Evolutionary conservation across 1,140 invertebrate species (phyloP).

Genomic region (Dendrolimus kikuchii): DNA sequence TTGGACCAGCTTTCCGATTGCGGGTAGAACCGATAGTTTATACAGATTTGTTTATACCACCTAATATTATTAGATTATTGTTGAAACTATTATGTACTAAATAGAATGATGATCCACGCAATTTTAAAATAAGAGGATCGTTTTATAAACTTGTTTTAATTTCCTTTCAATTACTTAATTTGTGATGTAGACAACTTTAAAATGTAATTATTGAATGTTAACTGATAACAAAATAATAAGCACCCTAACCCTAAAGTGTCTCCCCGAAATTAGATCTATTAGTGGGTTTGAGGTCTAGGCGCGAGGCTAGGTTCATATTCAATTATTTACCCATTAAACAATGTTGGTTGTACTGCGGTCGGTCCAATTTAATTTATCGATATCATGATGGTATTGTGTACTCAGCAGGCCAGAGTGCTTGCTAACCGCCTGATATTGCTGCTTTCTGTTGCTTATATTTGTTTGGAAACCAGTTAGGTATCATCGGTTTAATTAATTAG

Average conservation of each 20-base stretch:
- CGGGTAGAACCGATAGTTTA: too few relatives aligned
- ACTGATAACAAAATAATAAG: background rate
- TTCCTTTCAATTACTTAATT: too few relatives aligned
- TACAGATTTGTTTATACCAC: too few relatives aligned
- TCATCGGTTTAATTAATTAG: constrained; percentile 21
- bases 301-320: constrained; percentile 28
- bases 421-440: constrained; percentile 7
- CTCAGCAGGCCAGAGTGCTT: constrained; percentile 12
- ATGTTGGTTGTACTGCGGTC: constrained; percentile 26
- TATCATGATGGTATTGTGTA: constrained; percentile 23
- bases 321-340: constrained; percentile 51
- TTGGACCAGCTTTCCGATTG: too few relatives aligned
- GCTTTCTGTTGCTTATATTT: constrained; percentile 18
- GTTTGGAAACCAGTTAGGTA: constrained; percentile 14
- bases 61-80: too few relatives aligned
- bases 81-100: too few relatives aligned
- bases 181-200: too few relatives aligned
- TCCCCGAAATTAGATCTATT: constrained; percentile 38
- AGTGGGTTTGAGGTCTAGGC: constrained; percentile 20
- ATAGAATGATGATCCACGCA: too few relatives aligned
- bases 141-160: too few relatives aligned
- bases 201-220: too few relatives aligned
- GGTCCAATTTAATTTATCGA: constrained; percentile 57
- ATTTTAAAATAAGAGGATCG: too few relatives aligned
- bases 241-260: background rate